Conservation (phyloP, 2,888 invertebrate species). For the Agrochola litura region DNA sequence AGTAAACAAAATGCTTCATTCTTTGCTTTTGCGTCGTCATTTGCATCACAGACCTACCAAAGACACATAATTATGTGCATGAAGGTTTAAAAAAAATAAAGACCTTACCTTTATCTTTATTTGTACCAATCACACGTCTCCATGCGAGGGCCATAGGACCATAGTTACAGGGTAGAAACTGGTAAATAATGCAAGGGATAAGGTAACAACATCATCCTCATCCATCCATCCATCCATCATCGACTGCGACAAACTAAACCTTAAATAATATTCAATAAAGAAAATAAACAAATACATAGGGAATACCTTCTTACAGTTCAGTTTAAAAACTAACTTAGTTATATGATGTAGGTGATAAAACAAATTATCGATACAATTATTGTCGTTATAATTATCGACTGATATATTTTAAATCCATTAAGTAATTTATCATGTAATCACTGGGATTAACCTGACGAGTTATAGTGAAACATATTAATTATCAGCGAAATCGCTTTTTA, state of each 20-base stretch:
- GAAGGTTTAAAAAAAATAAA: not conserved
- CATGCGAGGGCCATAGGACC: not conserved
- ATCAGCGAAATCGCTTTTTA: constrained; percentile 30
- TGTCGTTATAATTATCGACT: constrained; percentile 22
- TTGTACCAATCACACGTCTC: not conserved
- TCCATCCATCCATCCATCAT: no score
- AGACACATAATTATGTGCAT: not conserved
- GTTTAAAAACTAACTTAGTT: constrained; percentile 25
- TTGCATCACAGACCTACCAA: not conserved
- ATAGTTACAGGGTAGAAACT: not conserved
- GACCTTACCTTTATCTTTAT: not conserved
- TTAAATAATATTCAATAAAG: constrained; percentile 34
- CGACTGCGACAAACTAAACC: constrained; percentile 11
- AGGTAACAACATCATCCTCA: constrained; percentile 35
- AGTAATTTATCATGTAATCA: constrained; percentile 33
- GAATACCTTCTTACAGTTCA: constrained; percentile 17
- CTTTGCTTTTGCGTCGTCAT: not conserved
- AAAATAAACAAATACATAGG: constrained; percentile 27
- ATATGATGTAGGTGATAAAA: constrained; percentile 12
- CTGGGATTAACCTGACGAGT: constrained; percentile 6
- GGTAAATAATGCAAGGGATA: constrained; percentile 5
- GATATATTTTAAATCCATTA: constrained; percentile 36
- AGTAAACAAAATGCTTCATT: not conserved
- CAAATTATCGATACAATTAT: constrained; percentile 31
- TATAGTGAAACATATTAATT: constrained; percentile 15